Percentiles rank a stretch among this genome's conserved stretches.
phyloP scores from a whole-genome alignment of 2,797 vertebrate genomes.

The Sphenopsis melanotis region DNA sequence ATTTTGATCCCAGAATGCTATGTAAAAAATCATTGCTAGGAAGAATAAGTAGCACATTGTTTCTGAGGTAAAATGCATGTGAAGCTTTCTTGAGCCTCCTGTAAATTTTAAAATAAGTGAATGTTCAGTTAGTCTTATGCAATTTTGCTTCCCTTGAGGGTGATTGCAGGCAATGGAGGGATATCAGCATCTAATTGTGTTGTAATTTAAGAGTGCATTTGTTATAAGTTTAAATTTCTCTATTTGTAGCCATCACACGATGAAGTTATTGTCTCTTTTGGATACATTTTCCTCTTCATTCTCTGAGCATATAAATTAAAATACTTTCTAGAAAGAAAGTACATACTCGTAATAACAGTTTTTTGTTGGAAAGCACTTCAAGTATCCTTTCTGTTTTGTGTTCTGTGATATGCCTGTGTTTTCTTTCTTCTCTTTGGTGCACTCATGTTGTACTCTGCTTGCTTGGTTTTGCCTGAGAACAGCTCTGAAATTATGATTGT shows the following conservation, averaged over 20 bases:
- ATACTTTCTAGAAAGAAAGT: neutral
- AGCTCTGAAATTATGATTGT: neutral
- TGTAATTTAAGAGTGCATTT: neutral
- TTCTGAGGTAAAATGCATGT: neutral
- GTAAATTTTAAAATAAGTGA: neutral
- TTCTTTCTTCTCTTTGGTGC: neutral
- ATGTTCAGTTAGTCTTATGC: neutral
- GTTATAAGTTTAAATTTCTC: neutral
- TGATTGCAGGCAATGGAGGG: neutral
- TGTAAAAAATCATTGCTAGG: slow-evolving; percentile 14
- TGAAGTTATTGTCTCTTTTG: neutral
- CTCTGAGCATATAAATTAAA: neutral
- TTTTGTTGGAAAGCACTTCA: neutral
- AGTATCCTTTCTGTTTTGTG: neutral
- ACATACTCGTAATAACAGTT: neutral
- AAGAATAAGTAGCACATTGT: slow-evolving; percentile 35
- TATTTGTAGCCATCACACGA: neutral
- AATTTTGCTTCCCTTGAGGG: neutral
- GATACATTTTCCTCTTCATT: neutral
- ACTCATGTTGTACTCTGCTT: neutral
- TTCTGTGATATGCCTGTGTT: neutral
- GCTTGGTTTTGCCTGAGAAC: neutral
- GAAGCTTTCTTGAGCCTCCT: neutral
- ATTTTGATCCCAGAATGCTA: slow-evolving; percentile 66
- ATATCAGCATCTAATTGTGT: neutral